Evolutionary conservation across 2,113 vertebrate species (phyloP).

Genomic region (Brachirus orientalis): DNA sequence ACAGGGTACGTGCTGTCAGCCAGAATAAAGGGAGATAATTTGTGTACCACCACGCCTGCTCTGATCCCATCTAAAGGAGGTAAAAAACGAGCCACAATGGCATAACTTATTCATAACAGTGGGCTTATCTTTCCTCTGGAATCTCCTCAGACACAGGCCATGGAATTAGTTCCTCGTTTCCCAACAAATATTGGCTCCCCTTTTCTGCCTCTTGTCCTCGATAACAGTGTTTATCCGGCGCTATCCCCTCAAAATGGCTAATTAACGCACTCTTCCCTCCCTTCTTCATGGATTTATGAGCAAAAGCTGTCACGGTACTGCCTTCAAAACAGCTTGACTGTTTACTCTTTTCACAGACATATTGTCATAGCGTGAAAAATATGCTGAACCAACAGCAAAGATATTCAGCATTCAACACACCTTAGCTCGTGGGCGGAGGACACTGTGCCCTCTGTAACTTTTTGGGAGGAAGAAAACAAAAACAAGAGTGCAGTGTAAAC

Average conservation of each 20-base stretch:
- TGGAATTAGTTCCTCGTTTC: conserved; percentile 74
- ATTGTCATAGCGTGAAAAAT: conserved; percentile 62
- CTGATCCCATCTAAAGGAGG: conserved; percentile 62
- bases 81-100: conserved; percentile 53
- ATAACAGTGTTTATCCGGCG: conserved; percentile 72
- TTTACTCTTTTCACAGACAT: conserved; percentile 62
- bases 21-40: conserved; percentile 62
- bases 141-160: conserved; percentile 71
- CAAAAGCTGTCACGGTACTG: conserved; percentile 65
- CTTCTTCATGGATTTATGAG: conserved; percentile 50
- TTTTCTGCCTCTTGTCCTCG: conserved; percentile 65
- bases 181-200: conserved; percentile 75
- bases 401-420: conserved; percentile 66
- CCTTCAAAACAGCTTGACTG: conserved; percentile 64
- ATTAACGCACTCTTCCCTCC: conserved; percentile 54
- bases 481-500: conserved; percentile 55
- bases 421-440: conserved; percentile 61
- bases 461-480: conserved; percentile 60
- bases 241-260: conserved; percentile 64
- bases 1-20: conserved; percentile 72
- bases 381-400: conserved; percentile 65
- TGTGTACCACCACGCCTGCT: conserved; percentile 60
- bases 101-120: conserved; percentile 71
- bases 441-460: conserved; percentile 65
- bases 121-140: conserved; percentile 62